Evolutionary conservation across 37 sponge, comb jelly and placozoan genomes (phyloP).

Genomic region (Spongia lamella): DNA sequence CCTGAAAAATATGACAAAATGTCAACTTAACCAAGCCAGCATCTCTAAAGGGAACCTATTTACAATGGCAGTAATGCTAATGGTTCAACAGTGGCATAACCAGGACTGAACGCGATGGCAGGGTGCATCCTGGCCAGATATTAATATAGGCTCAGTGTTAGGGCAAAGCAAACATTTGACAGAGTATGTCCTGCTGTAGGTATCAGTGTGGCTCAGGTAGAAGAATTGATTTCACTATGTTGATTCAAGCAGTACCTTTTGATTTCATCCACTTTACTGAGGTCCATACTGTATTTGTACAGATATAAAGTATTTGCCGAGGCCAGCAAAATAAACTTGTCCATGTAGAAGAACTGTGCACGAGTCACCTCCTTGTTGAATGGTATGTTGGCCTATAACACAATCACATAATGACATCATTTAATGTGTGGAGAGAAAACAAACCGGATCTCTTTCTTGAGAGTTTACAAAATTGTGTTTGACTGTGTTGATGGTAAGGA

Average conservation of each 20-base stretch:
- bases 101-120: no score
- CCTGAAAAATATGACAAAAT: no score
- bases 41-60: background rate
- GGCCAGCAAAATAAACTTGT: slow-evolving; percentile 91
- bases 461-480: background rate
- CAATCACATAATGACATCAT: background rate
- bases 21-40: background rate
- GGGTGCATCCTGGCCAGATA: no score
- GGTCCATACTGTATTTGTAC: slow-evolving; percentile 92
- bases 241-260: no score
- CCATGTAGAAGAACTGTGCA: slow-evolving; percentile 93
- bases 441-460: background rate
- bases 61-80: background rate
- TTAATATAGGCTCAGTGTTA: no score
- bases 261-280: slow-evolving; percentile 70
- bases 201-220: no score
- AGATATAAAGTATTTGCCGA: slow-evolving; percentile 60
- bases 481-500: slow-evolving; percentile 30
- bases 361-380: slow-evolving; percentile 59
- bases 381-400: slow-evolving; percentile 26
- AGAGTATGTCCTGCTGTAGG: no score
- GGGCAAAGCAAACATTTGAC: no score
- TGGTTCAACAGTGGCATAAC: no score
- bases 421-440: background rate
- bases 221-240: no score